Conservation (phyloP, 2,113 vertebrate genomes). For the Eleginops maclovinus region DNA sequence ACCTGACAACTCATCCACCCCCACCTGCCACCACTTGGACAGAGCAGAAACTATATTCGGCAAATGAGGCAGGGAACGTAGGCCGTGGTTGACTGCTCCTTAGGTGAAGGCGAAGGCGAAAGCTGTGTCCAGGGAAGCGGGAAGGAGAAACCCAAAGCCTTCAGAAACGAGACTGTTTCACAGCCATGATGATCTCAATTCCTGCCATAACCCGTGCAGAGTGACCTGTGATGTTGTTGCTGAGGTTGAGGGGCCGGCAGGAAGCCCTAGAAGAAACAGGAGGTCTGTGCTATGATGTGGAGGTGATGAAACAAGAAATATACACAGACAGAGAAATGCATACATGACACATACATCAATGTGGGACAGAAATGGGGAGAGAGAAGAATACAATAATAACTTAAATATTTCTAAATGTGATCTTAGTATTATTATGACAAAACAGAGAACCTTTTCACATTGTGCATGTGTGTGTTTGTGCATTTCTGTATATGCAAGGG, state of each 20-base stretch:
- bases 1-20: slow-evolving; percentile 67
- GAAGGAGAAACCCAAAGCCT: slow-evolving; percentile 38
- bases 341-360: slow-evolving; percentile 16
- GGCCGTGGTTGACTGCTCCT: slow-evolving; percentile 63
- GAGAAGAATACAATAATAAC: not conserved
- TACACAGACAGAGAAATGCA: slow-evolving; percentile 22
- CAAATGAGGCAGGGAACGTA: slow-evolving; percentile 72
- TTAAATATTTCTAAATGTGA: not conserved
- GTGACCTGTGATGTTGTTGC: slow-evolving; percentile 47
- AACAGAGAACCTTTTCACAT: not conserved
- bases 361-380: not conserved
- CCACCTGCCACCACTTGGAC: slow-evolving; percentile 69
- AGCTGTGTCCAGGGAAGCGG: slow-evolving; percentile 48
- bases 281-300: slow-evolving; percentile 25
- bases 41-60: slow-evolving; percentile 73
- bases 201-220: slow-evolving; percentile 44
- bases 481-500: not conserved
- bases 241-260: slow-evolving; percentile 23
- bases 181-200: slow-evolving; percentile 56
- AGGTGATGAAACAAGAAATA: slow-evolving; percentile 14
- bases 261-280: slow-evolving; percentile 20
- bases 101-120: slow-evolving; percentile 57
- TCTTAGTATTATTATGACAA: slow-evolving; percentile 10
- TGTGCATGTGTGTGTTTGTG: not conserved
- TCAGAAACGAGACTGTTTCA: slow-evolving; percentile 54